Evolutionary conservation across 92 coral and sea anemone genomes (phyloP), one percentile per base, ranked within the genome.

Genomic region (Anthopleura xanthogrammica): DNA sequence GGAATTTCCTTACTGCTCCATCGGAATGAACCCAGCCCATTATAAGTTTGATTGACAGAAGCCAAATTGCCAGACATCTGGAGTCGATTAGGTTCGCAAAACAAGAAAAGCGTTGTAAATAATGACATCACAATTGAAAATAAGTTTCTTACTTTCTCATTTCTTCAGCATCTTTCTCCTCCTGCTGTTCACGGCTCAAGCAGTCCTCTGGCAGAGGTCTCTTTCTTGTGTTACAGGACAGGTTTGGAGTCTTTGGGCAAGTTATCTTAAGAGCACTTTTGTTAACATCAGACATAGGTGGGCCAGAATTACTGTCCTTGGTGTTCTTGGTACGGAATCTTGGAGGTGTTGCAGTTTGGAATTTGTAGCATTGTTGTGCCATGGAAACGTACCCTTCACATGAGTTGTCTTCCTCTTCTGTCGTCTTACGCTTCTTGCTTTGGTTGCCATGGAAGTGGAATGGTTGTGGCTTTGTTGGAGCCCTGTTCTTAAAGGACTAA

Each of bases 311-410:
- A 82, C 89, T 91, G 41, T 92, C 94, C 75, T 87, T 86, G 2
- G 76, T 12, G 17, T 90, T 57, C 65, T 82, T 90, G 46, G 90
- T 85, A 1, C 94, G 94, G 91, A 96, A 96, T 58, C 99, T 87
- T 57, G 94, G 95, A 8, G 99, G 99, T 0, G 99, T 96, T 50
- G 87, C 83, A 58, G 81, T 92, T 68, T 96, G 98, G 86, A 95
- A 96, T 29, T 85, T 91, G 77, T 92, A 96, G 62, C 94, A 91
- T 42, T 85, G 92, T 22, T 94, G 95, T 17, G 99, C 99, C 99
- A 96, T 94, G 10, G 99, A 87, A 20, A 92, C 90, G 52, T 90
- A 96, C 2, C 88, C 86, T n/a, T 87, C 95, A 19, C 90, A 78
- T 1, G 87, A 85, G 65, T 81, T 86, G 58, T 88, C 87, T 39